Base-by-base conservation (phyloP, 2,888 invertebrate species). In the Monopis laevigella region DNA sequence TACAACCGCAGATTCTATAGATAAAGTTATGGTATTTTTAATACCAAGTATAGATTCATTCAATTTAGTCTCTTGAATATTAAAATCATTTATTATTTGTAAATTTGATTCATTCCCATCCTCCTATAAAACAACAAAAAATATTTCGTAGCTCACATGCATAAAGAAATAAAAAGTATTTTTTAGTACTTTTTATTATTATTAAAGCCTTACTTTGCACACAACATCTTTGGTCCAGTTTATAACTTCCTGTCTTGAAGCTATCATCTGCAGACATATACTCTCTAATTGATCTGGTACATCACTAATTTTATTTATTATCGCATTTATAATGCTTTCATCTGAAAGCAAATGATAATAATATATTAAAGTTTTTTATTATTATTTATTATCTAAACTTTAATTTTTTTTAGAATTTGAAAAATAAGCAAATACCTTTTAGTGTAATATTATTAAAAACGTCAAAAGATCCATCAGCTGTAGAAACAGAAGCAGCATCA, bases 241-340 rank as follows among this genome's bases (percentile, higher is more conserved):
- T 43, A 78, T 69, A 8, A 80, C 54, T 53, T 80, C 77, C 53
- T 78, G 77, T 2, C 78, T 67, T 4, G 66, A 59, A 1, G 66
- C 58, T 46, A 75, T 69, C 43, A 75, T 72, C 50, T 72, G 68
- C 24, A 78, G 53, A 44, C 78, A 80, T 34, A 80, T 51, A 45
- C 77, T 65, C 6, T 73, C 66, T 55, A 78, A 77, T 41, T 53
- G 55, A n/a, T 53, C 49, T 3, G 78, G 75, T 13, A 78, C 55
- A 35, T 58, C 62, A 17, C 55, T 41, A 13, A 70, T 58, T 49
- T 66, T 70, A 14, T 51, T 45, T 42, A 68, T 65, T 17, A 77
- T 48, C 41, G 73, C 69, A 7, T 54, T 53, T 19, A 78, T 48
- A 39, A 53, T 46, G 42, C 51, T 46, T 47, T 77, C 74, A 51